These are phyloP conservation scores for Nomada hirtipes DNA, from an alignment of 2,888 invertebrate species.

Conservation along the genomic window DNA sequence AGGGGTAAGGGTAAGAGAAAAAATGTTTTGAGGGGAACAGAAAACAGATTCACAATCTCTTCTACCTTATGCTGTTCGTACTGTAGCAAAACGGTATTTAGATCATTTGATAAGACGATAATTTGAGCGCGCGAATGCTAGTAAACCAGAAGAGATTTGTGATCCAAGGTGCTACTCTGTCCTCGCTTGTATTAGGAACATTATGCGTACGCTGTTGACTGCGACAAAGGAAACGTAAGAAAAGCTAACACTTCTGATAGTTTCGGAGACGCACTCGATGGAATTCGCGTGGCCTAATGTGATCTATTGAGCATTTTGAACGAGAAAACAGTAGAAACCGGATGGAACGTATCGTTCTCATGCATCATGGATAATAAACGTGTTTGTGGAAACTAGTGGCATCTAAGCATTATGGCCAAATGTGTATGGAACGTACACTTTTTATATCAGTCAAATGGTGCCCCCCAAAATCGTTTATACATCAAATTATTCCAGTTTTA, in stretches of 20 bases:
- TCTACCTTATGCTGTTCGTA: constrained; percentile 26
- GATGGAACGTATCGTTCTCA: constrained; percentile 10
- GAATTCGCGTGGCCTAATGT: constrained; percentile 70
- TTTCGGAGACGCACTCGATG: constrained; percentile 53
- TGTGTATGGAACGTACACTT: constrained; percentile 64
- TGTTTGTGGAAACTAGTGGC: constrained; percentile 49
- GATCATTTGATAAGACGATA: constrained; percentile 9
- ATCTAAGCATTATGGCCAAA: constrained; percentile 62
- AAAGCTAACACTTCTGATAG: constrained; percentile 13
- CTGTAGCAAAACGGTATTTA: constrained; percentile 29
- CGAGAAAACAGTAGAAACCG: constrained; percentile 18
- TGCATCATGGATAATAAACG: constrained; percentile 40
- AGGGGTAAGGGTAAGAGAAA: background rate
- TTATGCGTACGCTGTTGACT: constrained; percentile 37
- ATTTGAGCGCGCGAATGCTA: background rate
- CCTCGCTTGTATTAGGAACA: constrained; percentile 40
- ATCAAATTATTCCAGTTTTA: constrained; percentile 71
- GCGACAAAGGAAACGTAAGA: constrained; percentile 13
- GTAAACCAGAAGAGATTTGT: constrained; percentile 45
- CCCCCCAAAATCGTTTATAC: constrained; percentile 70
- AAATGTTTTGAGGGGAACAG: constrained; percentile 24
- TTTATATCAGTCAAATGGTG: constrained; percentile 65
- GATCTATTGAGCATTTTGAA: constrained; percentile 68
- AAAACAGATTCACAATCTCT: constrained; percentile 43
- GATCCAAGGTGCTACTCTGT: constrained; percentile 54